These are phyloP conservation scores for Antennarius striatus DNA, from an alignment of 2,113 vertebrate genomes.

Conservation along the genomic window DNA sequence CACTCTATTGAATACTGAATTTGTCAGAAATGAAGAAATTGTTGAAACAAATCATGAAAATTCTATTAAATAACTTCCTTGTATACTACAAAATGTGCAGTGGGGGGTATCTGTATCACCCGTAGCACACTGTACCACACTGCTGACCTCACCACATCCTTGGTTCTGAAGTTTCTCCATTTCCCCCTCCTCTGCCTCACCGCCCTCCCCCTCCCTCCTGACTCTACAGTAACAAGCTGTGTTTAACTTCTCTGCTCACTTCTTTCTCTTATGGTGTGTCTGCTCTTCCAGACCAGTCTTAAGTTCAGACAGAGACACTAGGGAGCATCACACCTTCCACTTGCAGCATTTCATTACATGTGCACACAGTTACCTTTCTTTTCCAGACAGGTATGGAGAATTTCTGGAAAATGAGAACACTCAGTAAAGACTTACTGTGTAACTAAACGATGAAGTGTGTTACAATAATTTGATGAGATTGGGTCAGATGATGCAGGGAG, in stretches of 20 bases:
- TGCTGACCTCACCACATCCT: too few relatives aligned
- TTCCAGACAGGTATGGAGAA: too few relatives aligned
- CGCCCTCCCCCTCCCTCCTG: neutral
- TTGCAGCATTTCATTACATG: constrained; percentile 44
- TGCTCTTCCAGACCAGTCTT: constrained; percentile 55
- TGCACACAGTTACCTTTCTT: neutral
- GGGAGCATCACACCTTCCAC: constrained; percentile 50
- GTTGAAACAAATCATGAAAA: too few relatives aligned
- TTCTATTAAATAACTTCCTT: too few relatives aligned
- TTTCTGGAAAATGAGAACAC: too few relatives aligned
- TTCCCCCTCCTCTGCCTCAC: neutral
- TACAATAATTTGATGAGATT: constrained; percentile 74
- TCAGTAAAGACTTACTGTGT: constrained; percentile 36
- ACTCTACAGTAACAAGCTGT: constrained; percentile 54
- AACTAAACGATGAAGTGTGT: constrained; percentile 69
- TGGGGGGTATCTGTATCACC: too few relatives aligned
- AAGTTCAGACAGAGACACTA: constrained; percentile 62
- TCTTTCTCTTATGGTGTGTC: constrained; percentile 45
- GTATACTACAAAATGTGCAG: too few relatives aligned
- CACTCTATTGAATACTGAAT: too few relatives aligned
- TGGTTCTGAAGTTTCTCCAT: neutral
- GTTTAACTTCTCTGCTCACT: constrained; percentile 48
- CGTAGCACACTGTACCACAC: too few relatives aligned
- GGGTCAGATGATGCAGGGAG: constrained; percentile 69
- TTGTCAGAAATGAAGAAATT: too few relatives aligned